These are phyloP conservation scores for Drosophila arizonae DNA, from an alignment of 1,140 invertebrate species.

Conservation along the genomic window DNA sequence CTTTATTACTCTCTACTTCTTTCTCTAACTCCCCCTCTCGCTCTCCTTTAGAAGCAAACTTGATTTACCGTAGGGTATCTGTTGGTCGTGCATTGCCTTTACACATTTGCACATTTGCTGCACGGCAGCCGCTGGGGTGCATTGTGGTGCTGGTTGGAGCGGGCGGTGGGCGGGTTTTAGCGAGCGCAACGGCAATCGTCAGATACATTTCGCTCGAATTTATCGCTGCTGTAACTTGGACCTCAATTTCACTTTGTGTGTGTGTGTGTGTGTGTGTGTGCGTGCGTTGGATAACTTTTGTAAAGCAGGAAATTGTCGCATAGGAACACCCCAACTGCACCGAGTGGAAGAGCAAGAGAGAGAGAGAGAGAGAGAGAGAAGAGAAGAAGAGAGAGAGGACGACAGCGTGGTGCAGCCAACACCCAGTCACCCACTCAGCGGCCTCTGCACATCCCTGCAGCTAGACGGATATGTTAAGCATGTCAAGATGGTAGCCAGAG, in stretches of 20 bases:
- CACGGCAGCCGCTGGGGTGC: slow-evolving; percentile 5
- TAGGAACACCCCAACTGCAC: slow-evolving; percentile 31
- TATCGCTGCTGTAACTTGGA: slow-evolving; percentile 75
- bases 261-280: slow-evolving; percentile 44
- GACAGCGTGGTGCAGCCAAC: neutral
- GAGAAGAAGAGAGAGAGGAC: neutral
- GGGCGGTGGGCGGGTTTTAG: neutral
- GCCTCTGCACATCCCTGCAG: slow-evolving; percentile 33
- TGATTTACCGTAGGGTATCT: neutral
- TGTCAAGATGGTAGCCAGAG: slow-evolving; percentile 23
- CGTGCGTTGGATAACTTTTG: slow-evolving; percentile 68
- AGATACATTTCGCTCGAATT: slow-evolving; percentile 78
- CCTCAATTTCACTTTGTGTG: slow-evolving; percentile 44
- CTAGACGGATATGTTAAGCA: neutral
- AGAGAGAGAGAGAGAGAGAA: neutral
- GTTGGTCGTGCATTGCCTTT: neutral
- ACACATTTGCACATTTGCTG: neutral
- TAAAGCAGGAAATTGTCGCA: slow-evolving; percentile 50
- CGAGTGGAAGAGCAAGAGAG: neutral
- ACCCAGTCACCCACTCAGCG: slow-evolving; percentile 3
- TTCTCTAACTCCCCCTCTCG: too few relatives aligned
- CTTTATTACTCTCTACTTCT: too few relatives aligned
- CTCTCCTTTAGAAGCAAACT: too few relatives aligned
- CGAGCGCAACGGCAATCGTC: slow-evolving; percentile 44
- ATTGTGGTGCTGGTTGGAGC: neutral